A percentile compares a stretch with the other conserved stretches of the same genome.
phyloP scores from a whole-genome alignment of 2,113 vertebrate species.

The Lampris incognitus region DNA sequence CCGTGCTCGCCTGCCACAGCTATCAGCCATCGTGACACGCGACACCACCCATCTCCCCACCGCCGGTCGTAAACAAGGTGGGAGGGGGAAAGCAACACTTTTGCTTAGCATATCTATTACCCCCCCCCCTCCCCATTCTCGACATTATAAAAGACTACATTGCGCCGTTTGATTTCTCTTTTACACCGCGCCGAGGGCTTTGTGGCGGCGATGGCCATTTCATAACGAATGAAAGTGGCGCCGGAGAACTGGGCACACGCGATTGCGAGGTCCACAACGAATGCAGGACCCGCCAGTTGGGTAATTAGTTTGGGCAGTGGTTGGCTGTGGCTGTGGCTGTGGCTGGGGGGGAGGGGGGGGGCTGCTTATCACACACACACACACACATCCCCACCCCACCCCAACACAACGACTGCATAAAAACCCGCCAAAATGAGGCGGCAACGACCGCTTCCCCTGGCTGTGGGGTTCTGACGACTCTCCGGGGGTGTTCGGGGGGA shows the following conservation, averaged over 20 bases:
- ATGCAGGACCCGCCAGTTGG: conserved; percentile 62
- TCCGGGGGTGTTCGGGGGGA: conserved; percentile 45
- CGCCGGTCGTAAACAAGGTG: conserved; percentile 35
- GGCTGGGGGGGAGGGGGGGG: conserved; percentile 42
- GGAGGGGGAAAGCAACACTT: conserved; percentile 6
- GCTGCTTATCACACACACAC: conserved; percentile 63
- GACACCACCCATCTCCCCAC: conserved; percentile 39
- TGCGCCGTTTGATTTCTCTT: conserved; percentile 60
- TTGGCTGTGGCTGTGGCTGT: conserved; percentile 58
- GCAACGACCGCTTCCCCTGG: conserved; percentile 56
- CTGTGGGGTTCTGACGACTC: conserved; percentile 50
- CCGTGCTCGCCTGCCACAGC: not conserved
- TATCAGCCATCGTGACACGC: not conserved
- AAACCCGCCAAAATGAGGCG: conserved; percentile 63
- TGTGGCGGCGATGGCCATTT: conserved; percentile 51
- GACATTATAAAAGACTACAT: conserved; percentile 35
- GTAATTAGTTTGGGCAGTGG: conserved; percentile 74
- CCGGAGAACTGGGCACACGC: conserved; percentile 49
- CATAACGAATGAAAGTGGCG: conserved; percentile 44
- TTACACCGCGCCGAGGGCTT: conserved; percentile 45
- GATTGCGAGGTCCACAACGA: conserved; percentile 46
- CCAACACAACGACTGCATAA: conserved; percentile 66
- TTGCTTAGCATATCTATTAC: conserved; percentile 38
- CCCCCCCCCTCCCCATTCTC: conserved; percentile 1
- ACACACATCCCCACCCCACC: not conserved